These are phyloP conservation scores for Epizoanthus rinbou DNA, from an alignment of 92 coral and sea anemone genomes.

Conservation along the genomic window DNA sequence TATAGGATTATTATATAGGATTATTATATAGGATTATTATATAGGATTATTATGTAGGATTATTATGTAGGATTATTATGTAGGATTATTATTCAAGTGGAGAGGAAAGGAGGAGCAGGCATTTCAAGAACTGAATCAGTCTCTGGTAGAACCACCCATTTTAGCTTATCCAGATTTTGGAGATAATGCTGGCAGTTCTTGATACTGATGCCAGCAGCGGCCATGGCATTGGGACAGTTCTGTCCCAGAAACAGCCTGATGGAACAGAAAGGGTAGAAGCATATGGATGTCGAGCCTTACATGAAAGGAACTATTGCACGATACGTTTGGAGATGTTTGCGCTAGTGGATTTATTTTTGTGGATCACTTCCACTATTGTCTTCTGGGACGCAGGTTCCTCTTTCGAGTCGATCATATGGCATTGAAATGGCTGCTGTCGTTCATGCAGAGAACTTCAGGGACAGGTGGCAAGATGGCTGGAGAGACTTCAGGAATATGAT, in stretches of 20 bases:
- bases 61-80: too few relatives aligned
- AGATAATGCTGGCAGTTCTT: conserved; percentile 39
- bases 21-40: too few relatives aligned
- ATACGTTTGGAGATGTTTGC: conserved; percentile 61
- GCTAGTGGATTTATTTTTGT: conserved; percentile 40
- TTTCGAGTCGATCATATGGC: conserved; percentile 52
- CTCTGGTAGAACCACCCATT: conserved; percentile 39
- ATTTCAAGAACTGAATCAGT: conserved; percentile 40
- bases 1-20: too few relatives aligned
- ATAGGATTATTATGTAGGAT: too few relatives aligned
- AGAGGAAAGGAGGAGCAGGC: conserved; percentile 26
- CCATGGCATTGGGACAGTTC: conserved; percentile 48
- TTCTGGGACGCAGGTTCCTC: conserved; percentile 41
- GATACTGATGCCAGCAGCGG: conserved; percentile 50
- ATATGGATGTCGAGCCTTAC: conserved; percentile 54
- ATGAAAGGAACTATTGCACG: conserved; percentile 60
- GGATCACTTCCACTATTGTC: conserved; percentile 52
- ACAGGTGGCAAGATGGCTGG: conserved; percentile 61
- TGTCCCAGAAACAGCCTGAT: conserved; percentile 53
- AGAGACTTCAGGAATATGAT: conserved; percentile 56
- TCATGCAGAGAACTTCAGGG: conserved; percentile 64
- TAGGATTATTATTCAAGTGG: too few relatives aligned
- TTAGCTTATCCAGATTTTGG: conserved; percentile 59
- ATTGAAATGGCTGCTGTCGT: conserved; percentile 54
- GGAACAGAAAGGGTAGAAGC: conserved; percentile 55